Evolutionary conservation across 2,888 invertebrate species (phyloP), one percentile per base, ranked within the genome.

Genomic region (Conistra vaccinii): DNA sequence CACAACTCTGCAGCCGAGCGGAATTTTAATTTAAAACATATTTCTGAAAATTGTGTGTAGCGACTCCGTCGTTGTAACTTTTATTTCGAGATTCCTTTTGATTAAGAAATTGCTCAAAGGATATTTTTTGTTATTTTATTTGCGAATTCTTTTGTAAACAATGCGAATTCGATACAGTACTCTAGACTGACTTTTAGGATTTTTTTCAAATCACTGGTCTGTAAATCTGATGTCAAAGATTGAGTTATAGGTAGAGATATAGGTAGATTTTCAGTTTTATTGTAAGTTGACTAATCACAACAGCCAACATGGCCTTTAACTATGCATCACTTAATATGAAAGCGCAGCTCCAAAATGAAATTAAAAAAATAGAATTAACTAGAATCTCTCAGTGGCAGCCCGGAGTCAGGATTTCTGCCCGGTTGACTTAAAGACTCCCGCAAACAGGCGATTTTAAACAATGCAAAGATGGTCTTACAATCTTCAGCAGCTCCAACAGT

Each of bases 21-120:
- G 69, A 80, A 73, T 79, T 81, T 79, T 70, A 81, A 79, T 84
- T 69, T 57, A 35, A 73, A 72, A 73, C 57, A 45, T 66, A 29
- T 66, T 66, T 69, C 67, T 7, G 53, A 35, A 77, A 42, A n/a
- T 9, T 51, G 14, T 35, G 12, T 23, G 29, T 20, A 23, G 32
- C 14, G 17, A 55, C 23, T 29, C 14, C 71, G 32, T 26, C 10
- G 20, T 26, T 23, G 29, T 51, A 69, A 69, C 55, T 69, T 69
- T 79, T 29, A 65, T 65, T 60, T 55, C 17, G 32, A 60, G 10
- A 45, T 57, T 62, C 10, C 4, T 61, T 71, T 55, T 62, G 23
- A 55, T 57, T 26, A 53, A 12, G 17, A 39, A n/a, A 6, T 32
- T 23, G 20, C n/a, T 55, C 42, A 70, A 70, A 55, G n/a, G 10